A percentile compares a stretch with the other conserved stretches of the same genome.
Conservation (phyloP, 2,888 invertebrate species). For the Drosophila paranaensis region DNA sequence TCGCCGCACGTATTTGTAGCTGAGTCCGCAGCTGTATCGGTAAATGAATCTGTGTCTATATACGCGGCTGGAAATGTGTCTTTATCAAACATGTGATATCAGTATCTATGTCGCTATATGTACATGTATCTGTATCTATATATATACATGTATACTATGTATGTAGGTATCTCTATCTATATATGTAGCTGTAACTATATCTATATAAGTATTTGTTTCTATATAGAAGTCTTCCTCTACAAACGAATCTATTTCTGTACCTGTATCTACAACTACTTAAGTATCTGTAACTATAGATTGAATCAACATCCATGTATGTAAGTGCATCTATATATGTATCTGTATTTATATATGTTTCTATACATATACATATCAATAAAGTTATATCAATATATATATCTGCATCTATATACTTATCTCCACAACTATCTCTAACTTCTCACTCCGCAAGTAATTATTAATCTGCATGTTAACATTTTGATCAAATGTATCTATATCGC, state of each 20-base stretch:
- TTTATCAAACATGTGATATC: background rate
- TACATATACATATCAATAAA: no score
- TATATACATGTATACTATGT: no score
- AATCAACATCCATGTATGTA: background rate
- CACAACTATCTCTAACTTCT: background rate
- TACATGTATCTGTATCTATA: background rate
- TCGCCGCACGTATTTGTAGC: conserved; percentile 21
- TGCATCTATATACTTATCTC: background rate
- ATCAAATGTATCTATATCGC: conserved; percentile 1
- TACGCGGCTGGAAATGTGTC: background rate
- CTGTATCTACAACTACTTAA: background rate
- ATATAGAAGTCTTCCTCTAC: background rate
- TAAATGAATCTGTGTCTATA: conserved; percentile 2
- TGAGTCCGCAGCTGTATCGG: background rate
- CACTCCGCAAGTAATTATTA: background rate
- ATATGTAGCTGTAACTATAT: background rate
- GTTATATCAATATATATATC: no score
- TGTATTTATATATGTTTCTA: no score
- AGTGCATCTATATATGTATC: background rate
- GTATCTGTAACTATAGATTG: background rate
- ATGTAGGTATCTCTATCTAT: background rate
- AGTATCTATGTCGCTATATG: background rate
- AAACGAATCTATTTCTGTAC: background rate
- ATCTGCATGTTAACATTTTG: background rate
- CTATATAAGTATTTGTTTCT: background rate